Percentiles rank a stretch among this genome's conserved stretches.
Evolutionary conservation across 1,140 invertebrate species (phyloP).

Genomic region (Ectropis grisescens): DNA sequence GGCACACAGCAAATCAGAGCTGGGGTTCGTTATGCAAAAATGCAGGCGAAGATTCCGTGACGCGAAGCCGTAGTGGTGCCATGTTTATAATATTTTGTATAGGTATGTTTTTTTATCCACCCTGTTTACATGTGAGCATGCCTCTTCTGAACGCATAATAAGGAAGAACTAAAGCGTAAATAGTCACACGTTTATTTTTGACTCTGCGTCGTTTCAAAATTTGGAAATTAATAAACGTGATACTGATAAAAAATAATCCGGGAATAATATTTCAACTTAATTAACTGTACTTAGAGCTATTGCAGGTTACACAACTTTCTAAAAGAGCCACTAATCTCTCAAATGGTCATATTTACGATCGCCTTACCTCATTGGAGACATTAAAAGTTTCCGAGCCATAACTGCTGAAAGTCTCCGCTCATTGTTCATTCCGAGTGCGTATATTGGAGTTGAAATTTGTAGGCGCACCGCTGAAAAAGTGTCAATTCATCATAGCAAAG

Average conservation of each 20-base stretch:
- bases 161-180: conserved; percentile 10
- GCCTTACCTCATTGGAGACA: conserved; percentile 56
- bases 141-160: conserved; percentile 24
- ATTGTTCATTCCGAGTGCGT: conserved; percentile 62
- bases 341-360: conserved; percentile 49
- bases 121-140: conserved; percentile 26
- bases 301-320: conserved; percentile 30
- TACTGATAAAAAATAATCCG: conserved; percentile 11
- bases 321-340: conserved; percentile 48
- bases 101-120: conserved; percentile 39
- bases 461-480: conserved; percentile 56
- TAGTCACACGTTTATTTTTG: not conserved
- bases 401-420: conserved; percentile 42
- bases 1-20: conserved; percentile 36
- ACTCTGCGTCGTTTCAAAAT: conserved; percentile 6
- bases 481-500: conserved; percentile 68
- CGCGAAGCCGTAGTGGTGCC: conserved; percentile 33
- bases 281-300: conserved; percentile 25
- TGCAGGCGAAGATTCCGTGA: conserved; percentile 55
- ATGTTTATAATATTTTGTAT: conserved; percentile 46
- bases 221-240: conserved; percentile 1
- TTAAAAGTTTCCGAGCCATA: conserved; percentile 58
- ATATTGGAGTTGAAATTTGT: conserved; percentile 63
- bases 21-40: conserved; percentile 59
- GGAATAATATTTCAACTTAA: conserved; percentile 28